Percentiles rank a stretch among this genome's conserved stretches.
phyloP scores from a whole-genome alignment of 2,113 vertebrate species.

The Genyomyrus donnyi region DNA sequence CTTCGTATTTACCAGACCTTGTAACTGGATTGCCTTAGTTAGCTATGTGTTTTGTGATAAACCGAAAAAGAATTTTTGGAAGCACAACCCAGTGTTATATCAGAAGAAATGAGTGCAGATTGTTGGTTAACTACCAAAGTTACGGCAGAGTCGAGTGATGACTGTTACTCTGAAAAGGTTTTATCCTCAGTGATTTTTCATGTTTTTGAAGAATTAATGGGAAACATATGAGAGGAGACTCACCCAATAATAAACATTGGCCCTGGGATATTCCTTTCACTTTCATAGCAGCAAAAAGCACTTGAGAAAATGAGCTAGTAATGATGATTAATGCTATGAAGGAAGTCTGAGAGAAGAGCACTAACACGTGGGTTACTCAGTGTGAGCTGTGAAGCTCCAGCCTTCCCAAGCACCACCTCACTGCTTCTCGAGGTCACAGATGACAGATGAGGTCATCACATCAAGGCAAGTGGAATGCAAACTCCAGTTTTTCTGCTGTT shows the following conservation, averaged over 20 bases:
- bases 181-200: not conserved
- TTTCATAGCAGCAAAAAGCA: not conserved
- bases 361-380: not conserved
- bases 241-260: not conserved
- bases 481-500: not conserved
- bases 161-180: not conserved
- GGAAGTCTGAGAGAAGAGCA: not conserved
- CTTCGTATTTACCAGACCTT: not conserved
- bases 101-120: not conserved
- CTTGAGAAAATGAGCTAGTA: not conserved
- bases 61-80: not conserved
- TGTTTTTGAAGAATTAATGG: not conserved
- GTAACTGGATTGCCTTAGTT: not conserved
- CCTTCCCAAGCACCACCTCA: not conserved
- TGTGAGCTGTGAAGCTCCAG: not conserved
- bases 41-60: not conserved
- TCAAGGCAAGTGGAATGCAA: not conserved
- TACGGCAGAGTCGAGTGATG: not conserved
- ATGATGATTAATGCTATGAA: constrained; percentile 11
- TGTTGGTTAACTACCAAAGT: not conserved
- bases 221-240: not conserved
- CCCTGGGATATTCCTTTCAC: not conserved
- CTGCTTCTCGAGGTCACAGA: not conserved
- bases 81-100: not conserved
- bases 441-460: not conserved